These are phyloP conservation scores for Scaptomyza polygonia DNA, from an alignment of 2,888 invertebrate species.

Conservation along the genomic window DNA sequence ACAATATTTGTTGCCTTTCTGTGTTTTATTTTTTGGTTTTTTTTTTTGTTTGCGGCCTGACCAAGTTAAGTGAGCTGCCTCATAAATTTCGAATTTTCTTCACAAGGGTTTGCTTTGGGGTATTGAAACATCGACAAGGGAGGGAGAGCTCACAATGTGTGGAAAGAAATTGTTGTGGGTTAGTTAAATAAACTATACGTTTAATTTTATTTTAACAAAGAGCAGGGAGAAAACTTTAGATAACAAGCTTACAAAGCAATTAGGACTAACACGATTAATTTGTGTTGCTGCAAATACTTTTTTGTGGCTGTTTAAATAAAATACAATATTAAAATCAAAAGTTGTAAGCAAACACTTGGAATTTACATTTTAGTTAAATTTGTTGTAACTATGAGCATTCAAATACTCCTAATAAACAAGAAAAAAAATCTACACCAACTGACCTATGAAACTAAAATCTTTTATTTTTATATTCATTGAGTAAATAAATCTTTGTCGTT, in stretches of 20 bases:
- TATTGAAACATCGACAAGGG: constrained; percentile 1
- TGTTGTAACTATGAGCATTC: too few relatives aligned
- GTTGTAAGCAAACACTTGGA: too few relatives aligned
- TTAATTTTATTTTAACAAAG: constrained; percentile 23
- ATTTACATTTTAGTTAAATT: too few relatives aligned
- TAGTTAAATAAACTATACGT: constrained; percentile 29
- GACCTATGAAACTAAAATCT: not conserved
- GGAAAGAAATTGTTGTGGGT: constrained; percentile 17
- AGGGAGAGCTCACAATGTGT: constrained; percentile 17
- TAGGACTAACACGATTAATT: constrained; percentile 1
- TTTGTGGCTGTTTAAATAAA: too few relatives aligned
- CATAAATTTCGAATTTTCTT: constrained; percentile 65
- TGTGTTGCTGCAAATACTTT: not conserved
- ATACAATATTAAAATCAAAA: too few relatives aligned
- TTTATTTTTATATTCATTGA: not conserved
- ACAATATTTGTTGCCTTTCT: constrained; percentile 39
- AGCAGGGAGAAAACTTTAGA: not conserved
- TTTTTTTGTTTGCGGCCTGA: constrained; percentile 21
- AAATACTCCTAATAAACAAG: not conserved
- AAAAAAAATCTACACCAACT: not conserved
- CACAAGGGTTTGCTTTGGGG: constrained; percentile 16
- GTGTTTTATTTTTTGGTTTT: constrained; percentile 10
- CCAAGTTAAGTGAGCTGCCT: constrained; percentile 57
- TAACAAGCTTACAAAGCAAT: constrained; percentile 12
- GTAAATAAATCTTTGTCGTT: not conserved